These are phyloP conservation scores for Orthosia cruda DNA, from an alignment of 2,888 invertebrate species.

Conservation along the genomic window DNA sequence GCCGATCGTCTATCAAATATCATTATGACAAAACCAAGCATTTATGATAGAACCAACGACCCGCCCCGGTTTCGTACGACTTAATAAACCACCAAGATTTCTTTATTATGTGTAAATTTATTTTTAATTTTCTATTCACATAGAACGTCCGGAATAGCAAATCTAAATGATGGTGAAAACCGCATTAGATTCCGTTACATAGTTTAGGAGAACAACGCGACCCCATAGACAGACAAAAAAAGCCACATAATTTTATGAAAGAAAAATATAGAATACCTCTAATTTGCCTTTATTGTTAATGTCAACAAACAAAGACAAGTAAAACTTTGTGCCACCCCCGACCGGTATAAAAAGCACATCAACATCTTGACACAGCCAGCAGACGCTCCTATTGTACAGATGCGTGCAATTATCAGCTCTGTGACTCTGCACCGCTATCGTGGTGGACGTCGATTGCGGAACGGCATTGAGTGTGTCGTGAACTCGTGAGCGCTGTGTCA, in stretches of 20 bases:
- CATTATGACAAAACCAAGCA: neutral
- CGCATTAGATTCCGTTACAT: too few relatives aligned
- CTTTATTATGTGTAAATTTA: too few relatives aligned
- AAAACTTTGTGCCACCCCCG: slow-evolving; percentile 29
- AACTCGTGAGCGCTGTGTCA: neutral
- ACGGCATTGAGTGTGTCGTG: slow-evolving; percentile 14
- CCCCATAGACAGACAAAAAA: too few relatives aligned
- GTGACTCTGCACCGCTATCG: slow-evolving; percentile 61
- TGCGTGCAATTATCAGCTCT: slow-evolving; percentile 71
- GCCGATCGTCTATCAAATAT: neutral
- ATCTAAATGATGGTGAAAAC: too few relatives aligned
- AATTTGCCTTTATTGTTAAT: too few relatives aligned
- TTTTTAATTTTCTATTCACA: too few relatives aligned
- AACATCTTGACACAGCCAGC: slow-evolving; percentile 38
- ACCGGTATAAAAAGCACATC: slow-evolving; percentile 26
- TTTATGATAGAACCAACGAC: neutral
- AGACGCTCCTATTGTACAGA: slow-evolving; percentile 64
- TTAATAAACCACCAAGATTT: too few relatives aligned
- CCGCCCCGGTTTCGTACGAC: too few relatives aligned
- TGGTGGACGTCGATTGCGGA: slow-evolving; percentile 32
- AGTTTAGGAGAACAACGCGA: too few relatives aligned
- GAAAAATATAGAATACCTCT: too few relatives aligned
- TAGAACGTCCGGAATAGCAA: too few relatives aligned
- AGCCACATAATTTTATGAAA: too few relatives aligned
- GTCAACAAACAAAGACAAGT: neutral